Conservation (phyloP, 2,797 vertebrate species). For the Staurois parvus region DNA sequence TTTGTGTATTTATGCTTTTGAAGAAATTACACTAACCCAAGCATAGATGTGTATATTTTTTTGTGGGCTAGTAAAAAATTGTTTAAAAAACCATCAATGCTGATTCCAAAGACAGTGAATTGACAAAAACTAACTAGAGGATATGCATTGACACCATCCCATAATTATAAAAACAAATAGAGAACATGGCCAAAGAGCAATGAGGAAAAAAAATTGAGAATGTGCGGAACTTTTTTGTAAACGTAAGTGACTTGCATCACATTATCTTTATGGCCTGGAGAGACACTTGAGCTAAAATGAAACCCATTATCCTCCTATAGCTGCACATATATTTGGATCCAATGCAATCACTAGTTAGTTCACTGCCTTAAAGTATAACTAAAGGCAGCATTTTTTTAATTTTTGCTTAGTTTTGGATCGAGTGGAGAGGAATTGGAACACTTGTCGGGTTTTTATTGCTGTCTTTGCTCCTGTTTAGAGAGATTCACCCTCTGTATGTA, state of each 20-base stretch:
- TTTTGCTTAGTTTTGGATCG: too few relatives aligned
- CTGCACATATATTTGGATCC: not conserved
- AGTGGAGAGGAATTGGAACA: too few relatives aligned
- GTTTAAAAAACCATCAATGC: not conserved
- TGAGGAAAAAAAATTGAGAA: not conserved
- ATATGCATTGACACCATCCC: not conserved
- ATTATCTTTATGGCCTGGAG: too few relatives aligned
- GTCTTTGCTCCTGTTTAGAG: too few relatives aligned
- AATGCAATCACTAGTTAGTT: not conserved
- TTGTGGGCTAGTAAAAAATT: not conserved
- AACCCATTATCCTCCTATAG: not conserved
- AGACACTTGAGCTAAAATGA: not conserved
- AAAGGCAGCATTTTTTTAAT: too few relatives aligned
- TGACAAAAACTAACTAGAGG: not conserved
- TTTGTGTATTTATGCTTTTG: not conserved
- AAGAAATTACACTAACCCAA: not conserved
- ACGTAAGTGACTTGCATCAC: not conserved
- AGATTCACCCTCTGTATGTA: too few relatives aligned
- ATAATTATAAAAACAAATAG: not conserved
- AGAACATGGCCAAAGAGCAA: too few relatives aligned
- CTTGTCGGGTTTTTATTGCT: too few relatives aligned
- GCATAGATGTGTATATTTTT: not conserved
- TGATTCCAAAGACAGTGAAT: not conserved
- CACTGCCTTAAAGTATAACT: too few relatives aligned
- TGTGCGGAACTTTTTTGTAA: not conserved